These are phyloP conservation scores for Chrysocyon brachyurus DNA, from an alignment of 2,797 vertebrate genomes.

Conservation along the genomic window DNA sequence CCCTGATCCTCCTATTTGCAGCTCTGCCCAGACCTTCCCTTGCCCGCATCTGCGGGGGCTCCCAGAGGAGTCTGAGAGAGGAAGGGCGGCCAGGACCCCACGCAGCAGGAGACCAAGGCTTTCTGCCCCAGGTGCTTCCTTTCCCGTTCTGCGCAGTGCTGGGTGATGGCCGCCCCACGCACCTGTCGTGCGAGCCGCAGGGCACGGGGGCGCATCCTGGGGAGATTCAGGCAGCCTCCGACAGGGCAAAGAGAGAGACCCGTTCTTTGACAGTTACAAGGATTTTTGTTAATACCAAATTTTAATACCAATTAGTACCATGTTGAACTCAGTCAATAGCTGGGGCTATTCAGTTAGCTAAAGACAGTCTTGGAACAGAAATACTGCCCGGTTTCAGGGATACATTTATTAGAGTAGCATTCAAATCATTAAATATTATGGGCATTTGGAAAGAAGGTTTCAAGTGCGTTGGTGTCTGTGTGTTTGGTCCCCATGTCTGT, in stretches of 20 bases:
- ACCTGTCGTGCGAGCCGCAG: fast-evolving
- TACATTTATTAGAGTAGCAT: no score
- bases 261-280: neutral
- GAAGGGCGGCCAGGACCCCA: fast-evolving
- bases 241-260: neutral
- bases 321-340: neutral
- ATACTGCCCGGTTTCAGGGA: neutral
- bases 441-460: neutral
- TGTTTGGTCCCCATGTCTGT: neutral
- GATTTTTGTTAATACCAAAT: neutral
- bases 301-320: neutral
- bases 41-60: neutral
- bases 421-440: neutral
- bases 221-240: neutral
- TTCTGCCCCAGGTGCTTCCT: fast-evolving
- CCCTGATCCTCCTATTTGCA: neutral
- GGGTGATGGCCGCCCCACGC: fast-evolving
- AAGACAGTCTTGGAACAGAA: neutral
- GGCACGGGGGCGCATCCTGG: neutral
- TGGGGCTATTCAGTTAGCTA: neutral
- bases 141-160: neutral
- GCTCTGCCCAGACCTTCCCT: no score
- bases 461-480: neutral
- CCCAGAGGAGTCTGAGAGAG: neutral
- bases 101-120: neutral